Evolutionary conservation across 2,113 vertebrate species (phyloP), one percentile per base, ranked within the genome.

Genomic region (Numida meleagris): DNA sequence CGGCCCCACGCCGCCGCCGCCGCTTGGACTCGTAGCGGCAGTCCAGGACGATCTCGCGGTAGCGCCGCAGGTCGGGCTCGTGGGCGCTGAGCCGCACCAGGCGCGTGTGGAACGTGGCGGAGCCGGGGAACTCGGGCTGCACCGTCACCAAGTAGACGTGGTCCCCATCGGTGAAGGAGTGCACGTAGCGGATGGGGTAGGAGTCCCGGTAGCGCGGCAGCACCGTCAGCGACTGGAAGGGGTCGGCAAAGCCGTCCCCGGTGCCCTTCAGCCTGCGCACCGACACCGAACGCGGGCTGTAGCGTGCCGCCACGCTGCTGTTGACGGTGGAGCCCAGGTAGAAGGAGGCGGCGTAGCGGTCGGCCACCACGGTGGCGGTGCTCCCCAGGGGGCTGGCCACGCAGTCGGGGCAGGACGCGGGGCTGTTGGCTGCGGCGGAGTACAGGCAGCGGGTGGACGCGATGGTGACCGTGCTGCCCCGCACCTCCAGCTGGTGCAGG

Each of bases 111-210:
- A 98, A 98, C 3, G 48, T 87, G 0, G 86, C 62, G 0, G 96
- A 96, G 3, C 94, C 93, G 0, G 97, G 97, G 51, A 76, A 97
- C 63, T 98, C 97, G 0, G 95, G 98, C 91, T 99, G 99, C 34
- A 99, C 98, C 0, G 95, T 99, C 71, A 99, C 96, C 95, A 99
- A 99, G 95, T 99, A 99, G 80, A 99, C 98, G 4, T 98, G 98
- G 90, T 98, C 95, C 55, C 97, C 88, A 0, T 98, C 92, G 2
- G 83, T 84, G 46, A 99, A 99, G 83, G 98, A 99, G 97, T 99
- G 97, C 73, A 99, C 86, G 0, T 99, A 99, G 33, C 97, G 93
- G 29, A 99, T 99, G 46, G 94, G 97, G 95, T 99, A 99, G 4
- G 96, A 97, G 92, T 97, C 91, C 8, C 90, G 96, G 74, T 98